Evolutionary conservation across 2,797 vertebrate species (phyloP), one percentile per base, ranked within the genome.

Genomic region (Pogonophryne albipinna): DNA sequence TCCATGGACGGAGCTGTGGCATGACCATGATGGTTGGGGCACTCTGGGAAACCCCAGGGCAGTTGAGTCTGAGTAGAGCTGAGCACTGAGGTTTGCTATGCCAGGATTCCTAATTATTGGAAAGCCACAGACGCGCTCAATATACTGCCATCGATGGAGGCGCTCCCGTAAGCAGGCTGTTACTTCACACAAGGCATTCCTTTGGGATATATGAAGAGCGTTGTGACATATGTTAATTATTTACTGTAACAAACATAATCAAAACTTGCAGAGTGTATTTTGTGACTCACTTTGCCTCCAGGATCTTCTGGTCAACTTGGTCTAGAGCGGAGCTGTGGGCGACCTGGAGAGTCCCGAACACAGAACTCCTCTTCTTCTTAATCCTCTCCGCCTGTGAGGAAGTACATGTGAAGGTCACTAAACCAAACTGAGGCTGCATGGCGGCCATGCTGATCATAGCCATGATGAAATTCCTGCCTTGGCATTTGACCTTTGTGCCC

Each of bases 261-360:
- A n/a, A 66, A 67, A 16, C 2, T 17, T 59, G 23, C 16, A 20
- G 7, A 20, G 0, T 10, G 41, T 0, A 34, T 41, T 65, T 14
- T 72, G n/a, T 42, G n/a, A 82, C 96, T 97, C 94, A 99, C 98
- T 99, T 99, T 85, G 98, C 98, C 92, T 97, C 96, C 87, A 99
- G 93, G 83, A 99, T 99, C 93, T 99, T 99, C 83, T 97, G 97
- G 90, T 99, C 98, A 82, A 99, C 98, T 90, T 99, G 96, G 87
- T 99, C 98, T 45, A 99, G 85, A 58, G 97, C 99, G 23, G 97
- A 99, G 87, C 98, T 97, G 78, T 99, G 98, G 74, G 98, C 98
- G 10, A 99, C 95, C 44, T 99, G 98, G 57, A 99, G 93, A 1
- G 98, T 99, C 61, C 98, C 98, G 78, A 99, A 94, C 1, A 99